phyloP scores from a whole-genome alignment of 2,888 invertebrate species.

The Orthonevra nobilis region DNA sequence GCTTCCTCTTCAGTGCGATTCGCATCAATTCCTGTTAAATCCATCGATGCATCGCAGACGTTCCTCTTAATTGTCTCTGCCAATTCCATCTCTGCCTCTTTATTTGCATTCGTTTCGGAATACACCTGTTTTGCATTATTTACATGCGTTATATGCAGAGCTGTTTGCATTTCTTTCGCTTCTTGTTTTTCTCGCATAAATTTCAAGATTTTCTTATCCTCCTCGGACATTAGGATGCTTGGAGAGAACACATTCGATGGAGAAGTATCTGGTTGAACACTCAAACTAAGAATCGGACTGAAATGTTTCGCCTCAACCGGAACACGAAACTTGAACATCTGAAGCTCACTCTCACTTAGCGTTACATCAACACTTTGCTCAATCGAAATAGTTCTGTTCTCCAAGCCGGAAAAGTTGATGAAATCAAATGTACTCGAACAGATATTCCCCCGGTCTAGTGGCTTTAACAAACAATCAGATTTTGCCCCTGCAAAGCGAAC shows the following conservation, averaged over 20 bases:
- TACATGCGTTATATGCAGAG: too few species aligned
- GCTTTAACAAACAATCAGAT: neutral
- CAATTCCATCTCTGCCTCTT: too few species aligned
- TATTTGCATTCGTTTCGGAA: too few species aligned
- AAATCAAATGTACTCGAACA: slow-evolving; percentile 58
- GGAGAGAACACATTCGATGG: slow-evolving; percentile 31
- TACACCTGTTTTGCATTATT: too few species aligned
- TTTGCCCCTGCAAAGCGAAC: neutral
- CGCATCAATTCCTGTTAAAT: too few species aligned
- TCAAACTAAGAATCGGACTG: slow-evolving; percentile 21
- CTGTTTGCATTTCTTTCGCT: neutral
- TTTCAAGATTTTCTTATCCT: slow-evolving; percentile 33
- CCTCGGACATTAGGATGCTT: slow-evolving; percentile 50
- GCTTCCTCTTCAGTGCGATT: too few species aligned
- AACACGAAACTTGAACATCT: slow-evolving; percentile 49
- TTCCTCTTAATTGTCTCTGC: too few species aligned
- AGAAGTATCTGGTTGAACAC: neutral
- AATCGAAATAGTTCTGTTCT: slow-evolving; percentile 34
- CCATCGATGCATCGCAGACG: too few species aligned
- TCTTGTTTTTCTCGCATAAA: slow-evolving; percentile 4
- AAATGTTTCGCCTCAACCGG: slow-evolving; percentile 21
- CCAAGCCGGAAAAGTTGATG: slow-evolving; percentile 40
- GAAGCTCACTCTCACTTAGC: slow-evolving; percentile 40
- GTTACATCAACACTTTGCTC: slow-evolving; percentile 58
- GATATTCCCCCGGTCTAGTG: slow-evolving; percentile 4